phyloP scores from a whole-genome alignment of 2,113 vertebrate genomes.

The Cyphomyrus discorhynchus region DNA sequence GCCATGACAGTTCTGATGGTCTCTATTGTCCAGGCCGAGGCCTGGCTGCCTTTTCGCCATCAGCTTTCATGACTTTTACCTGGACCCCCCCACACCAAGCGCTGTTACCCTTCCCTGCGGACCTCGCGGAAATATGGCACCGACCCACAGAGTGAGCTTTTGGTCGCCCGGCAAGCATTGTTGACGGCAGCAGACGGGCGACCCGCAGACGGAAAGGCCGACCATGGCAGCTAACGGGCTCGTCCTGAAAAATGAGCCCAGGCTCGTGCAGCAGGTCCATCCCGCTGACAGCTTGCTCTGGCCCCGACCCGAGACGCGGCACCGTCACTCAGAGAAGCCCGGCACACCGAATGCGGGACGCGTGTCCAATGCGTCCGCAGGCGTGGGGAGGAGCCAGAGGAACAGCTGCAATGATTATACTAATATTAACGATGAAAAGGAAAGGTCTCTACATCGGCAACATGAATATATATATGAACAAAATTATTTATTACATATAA shows the following conservation, averaged over 20 bases:
- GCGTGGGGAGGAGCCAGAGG: not conserved
- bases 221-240: not conserved
- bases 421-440: not conserved
- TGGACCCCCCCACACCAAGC: not conserved
- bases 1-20: not conserved
- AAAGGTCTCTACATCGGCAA: not conserved
- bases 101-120: not conserved
- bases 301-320: not conserved
- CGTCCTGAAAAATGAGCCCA: not conserved
- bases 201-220: not conserved
- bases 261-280: not conserved
- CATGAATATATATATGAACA: not conserved
- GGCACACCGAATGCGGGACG: not conserved
- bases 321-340: not conserved
- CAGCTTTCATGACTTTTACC: not conserved
- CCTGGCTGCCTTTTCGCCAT: not conserved
- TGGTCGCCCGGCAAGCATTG: not conserved
- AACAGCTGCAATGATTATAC: not conserved
- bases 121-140: not conserved
- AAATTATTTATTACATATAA: not conserved
- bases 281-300: not conserved
- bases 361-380: not conserved
- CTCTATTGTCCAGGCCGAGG: not conserved
- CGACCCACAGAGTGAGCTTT: not conserved
- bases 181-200: not conserved